Conservation (phyloP, 2,797 vertebrate genomes). For the Phylloscopus collybita region DNA sequence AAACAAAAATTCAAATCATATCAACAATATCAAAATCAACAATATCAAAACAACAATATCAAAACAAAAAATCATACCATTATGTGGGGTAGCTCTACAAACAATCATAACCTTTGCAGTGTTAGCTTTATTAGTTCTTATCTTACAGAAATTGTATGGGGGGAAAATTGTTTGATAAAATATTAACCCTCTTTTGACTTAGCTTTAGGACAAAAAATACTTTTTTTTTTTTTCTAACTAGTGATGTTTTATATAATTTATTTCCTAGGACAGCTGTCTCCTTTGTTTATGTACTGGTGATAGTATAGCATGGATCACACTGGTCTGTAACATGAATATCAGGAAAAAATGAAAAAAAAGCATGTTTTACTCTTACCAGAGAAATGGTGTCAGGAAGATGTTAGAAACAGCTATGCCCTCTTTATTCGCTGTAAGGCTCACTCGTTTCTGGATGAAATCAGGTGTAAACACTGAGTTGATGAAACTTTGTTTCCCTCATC, state of each 20-base stretch:
- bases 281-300: not conserved
- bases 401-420: not conserved
- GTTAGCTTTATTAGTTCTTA: not conserved
- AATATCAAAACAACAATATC: not conserved
- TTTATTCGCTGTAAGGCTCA: not conserved
- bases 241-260: not conserved
- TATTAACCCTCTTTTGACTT: not conserved
- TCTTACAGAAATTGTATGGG: not conserved
- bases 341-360: not conserved
- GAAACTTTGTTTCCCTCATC: not conserved
- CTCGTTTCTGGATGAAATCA: not conserved
- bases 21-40: not conserved
- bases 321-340: not conserved
- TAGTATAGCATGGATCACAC: not conserved
- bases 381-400: not conserved
- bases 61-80: not conserved
- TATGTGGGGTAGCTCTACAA: not conserved
- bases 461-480: not conserved
- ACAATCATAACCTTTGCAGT: not conserved
- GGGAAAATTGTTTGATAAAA: not conserved
- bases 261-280: not conserved
- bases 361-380: not conserved
- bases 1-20: not conserved
- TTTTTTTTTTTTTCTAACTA: not conserved
- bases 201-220: not conserved